Percentiles rank a stretch among this genome's conserved stretches.
Evolutionary conservation across 1,140 invertebrate genomes (phyloP).

Genomic region (Drosophila takahashii): DNA sequence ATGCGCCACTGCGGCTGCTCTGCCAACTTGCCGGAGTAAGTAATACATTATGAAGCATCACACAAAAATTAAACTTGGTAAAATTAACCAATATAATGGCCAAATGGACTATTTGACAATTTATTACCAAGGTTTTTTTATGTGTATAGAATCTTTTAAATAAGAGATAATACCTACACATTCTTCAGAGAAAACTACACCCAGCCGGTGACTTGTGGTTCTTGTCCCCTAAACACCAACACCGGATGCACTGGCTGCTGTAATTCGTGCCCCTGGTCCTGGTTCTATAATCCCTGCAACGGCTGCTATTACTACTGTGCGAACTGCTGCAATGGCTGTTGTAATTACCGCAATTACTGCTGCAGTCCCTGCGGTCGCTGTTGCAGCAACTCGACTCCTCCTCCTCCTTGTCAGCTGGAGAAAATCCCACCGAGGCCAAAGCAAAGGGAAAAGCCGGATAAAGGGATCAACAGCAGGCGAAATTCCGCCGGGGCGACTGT

Average conservation of each 20-base stretch:
- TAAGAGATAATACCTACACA: too few relatives aligned
- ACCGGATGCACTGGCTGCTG: slow-evolving; percentile 5
- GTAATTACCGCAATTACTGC: slow-evolving; percentile 11
- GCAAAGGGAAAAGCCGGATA: not conserved
- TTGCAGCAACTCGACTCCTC: slow-evolving; percentile 3
- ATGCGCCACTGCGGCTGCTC: slow-evolving; percentile 18
- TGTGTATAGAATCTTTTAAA: too few relatives aligned
- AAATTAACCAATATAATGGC: too few relatives aligned
- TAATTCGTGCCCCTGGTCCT: slow-evolving; percentile 11
- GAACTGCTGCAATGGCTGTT: slow-evolving; percentile 13
- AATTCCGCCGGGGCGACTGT: not conserved
- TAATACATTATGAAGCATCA: not conserved
- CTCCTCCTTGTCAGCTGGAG: too few relatives aligned
- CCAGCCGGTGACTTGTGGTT: not conserved
- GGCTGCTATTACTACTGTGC: slow-evolving; percentile 40
- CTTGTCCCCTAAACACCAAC: not conserved
- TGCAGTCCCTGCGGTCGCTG: slow-evolving; percentile 8
- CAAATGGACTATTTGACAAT: too few relatives aligned
- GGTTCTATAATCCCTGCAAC: slow-evolving; percentile 44
- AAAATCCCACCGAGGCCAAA: not conserved
- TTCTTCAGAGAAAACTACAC: not conserved
- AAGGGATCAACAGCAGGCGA: not conserved
- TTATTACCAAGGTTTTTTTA: too few relatives aligned
- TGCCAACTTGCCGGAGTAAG: slow-evolving; percentile 21
- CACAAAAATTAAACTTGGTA: too few relatives aligned